A percentile compares a stretch with the other conserved stretches of the same genome.
Evolutionary conservation across 2,888 invertebrate genomes (phyloP).

Genomic region (Calliopum simillimum): DNA sequence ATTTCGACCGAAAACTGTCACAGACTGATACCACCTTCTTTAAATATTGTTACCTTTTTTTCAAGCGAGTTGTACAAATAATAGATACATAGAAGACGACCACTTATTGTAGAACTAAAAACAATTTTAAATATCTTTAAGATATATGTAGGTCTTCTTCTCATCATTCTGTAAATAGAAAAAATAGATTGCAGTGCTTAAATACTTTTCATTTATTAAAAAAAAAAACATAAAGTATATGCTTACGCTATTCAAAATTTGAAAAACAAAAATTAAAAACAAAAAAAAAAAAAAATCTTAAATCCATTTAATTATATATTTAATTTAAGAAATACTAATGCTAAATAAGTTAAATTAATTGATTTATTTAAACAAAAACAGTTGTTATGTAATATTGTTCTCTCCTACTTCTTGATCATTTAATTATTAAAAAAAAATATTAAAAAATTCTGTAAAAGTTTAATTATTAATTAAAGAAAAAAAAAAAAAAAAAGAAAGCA

Average conservation of each 20-base stretch:
- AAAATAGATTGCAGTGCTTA: not conserved
- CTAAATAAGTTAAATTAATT: slow-evolving; percentile 43
- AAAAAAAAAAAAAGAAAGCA: too few relatives aligned
- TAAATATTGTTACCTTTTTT: slow-evolving; percentile 11
- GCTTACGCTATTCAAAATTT: slow-evolving; percentile 21
- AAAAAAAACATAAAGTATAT: slow-evolving; percentile 2
- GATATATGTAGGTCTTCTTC: not conserved
- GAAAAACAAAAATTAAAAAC: slow-evolving; percentile 38
- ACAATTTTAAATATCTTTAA: too few relatives aligned
- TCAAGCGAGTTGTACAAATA: slow-evolving; percentile 16
- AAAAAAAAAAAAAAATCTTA: slow-evolving; percentile 20
- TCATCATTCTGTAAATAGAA: slow-evolving; percentile 23
- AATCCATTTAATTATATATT: slow-evolving; percentile 31
- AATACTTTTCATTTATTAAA: not conserved
- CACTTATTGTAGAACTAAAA: slow-evolving; percentile 6
- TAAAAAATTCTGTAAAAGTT: not conserved
- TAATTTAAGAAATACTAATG: slow-evolving; percentile 37
- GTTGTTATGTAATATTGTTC: slow-evolving; percentile 41
- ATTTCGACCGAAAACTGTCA: slow-evolving; percentile 36
- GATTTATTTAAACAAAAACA: slow-evolving; percentile 38
- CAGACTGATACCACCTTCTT: slow-evolving; percentile 36
- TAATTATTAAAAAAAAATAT: slow-evolving; percentile 11
- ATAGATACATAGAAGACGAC: not conserved
- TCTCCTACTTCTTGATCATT: slow-evolving; percentile 23
- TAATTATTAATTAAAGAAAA: slow-evolving; percentile 10